A percentile compares a stretch with the other conserved stretches of the same genome.
phyloP scores from a whole-genome alignment of 2,888 invertebrate species.

The Drosophila dives region DNA sequence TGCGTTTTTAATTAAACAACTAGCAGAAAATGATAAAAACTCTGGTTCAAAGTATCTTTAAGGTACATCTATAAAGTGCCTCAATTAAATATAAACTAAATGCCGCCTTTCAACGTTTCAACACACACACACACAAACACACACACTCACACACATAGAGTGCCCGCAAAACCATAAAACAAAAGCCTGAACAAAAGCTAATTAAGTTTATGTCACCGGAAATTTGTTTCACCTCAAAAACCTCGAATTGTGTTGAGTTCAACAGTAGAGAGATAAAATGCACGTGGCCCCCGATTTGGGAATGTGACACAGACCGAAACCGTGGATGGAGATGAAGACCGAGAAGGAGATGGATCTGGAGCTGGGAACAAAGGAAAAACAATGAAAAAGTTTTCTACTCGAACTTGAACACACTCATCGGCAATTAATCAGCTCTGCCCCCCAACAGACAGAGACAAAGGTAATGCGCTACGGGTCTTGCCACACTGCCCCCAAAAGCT shows the following conservation, averaged over 20 bases:
- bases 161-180: slow-evolving; percentile 76
- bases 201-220: slow-evolving; percentile 85
- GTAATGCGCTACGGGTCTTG: slow-evolving; percentile 58
- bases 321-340: slow-evolving; percentile 1
- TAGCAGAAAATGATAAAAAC: slow-evolving; percentile 1
- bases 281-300: slow-evolving; percentile 60
- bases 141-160: slow-evolving; percentile 26
- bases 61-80: slow-evolving; percentile 74
- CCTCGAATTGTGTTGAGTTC: slow-evolving; percentile 77
- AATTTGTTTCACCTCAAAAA: slow-evolving; percentile 85
- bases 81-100: slow-evolving; percentile 80
- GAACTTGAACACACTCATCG: slow-evolving; percentile 82
- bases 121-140: slow-evolving; percentile 44
- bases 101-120: slow-evolving; percentile 63
- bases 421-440: slow-evolving; percentile 81
- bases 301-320: slow-evolving; percentile 55
- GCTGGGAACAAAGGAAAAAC: slow-evolving; percentile 24
- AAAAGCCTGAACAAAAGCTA: slow-evolving; percentile 84
- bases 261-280: slow-evolving; percentile 72
- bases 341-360: neutral
- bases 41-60: slow-evolving; percentile 44
- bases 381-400: slow-evolving; percentile 72
- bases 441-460: slow-evolving; percentile 58
- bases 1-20: slow-evolving; percentile 53
- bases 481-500: slow-evolving; percentile 1